These are phyloP conservation scores for Tachysurus fulvidraco DNA, from an alignment of 2,113 vertebrate genomes.

Conservation along the genomic window DNA sequence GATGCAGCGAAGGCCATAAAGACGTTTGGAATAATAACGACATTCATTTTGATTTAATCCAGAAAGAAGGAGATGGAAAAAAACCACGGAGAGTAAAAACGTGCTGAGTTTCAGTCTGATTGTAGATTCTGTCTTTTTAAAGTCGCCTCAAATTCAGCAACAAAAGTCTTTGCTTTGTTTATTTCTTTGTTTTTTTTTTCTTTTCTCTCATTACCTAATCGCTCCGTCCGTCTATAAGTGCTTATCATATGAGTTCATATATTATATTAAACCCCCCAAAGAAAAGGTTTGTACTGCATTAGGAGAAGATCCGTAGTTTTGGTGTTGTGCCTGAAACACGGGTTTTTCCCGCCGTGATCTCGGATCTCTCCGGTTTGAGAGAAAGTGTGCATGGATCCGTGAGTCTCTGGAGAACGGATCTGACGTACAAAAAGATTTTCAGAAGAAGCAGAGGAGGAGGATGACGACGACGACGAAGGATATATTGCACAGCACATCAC, in stretches of 20 bases:
- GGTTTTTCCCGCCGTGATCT: constrained; percentile 39
- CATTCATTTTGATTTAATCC: constrained; percentile 72
- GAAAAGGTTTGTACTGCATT: constrained; percentile 75
- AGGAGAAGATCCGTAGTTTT: constrained; percentile 76
- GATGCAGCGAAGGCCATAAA: constrained; percentile 70
- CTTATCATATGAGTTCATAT: constrained; percentile 49
- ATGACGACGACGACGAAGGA: constrained; percentile 15
- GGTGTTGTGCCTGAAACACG: constrained; percentile 76
- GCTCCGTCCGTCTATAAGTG: constrained; percentile 75
- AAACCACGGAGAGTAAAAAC: constrained; percentile 32
- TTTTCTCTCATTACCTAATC: constrained; percentile 38
- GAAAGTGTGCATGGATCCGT: constrained; percentile 48
- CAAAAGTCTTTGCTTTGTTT: constrained; percentile 50
- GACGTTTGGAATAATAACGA: constrained; percentile 74
- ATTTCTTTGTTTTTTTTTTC: constrained; percentile 45
- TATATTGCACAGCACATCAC: constrained; percentile 75
- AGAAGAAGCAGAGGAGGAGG: constrained; percentile 64
- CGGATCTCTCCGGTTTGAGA: neutral
- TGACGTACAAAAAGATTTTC: constrained; percentile 46
- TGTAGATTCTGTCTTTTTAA: constrained; percentile 65
- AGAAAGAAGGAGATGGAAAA: constrained; percentile 39
- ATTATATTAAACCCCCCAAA: constrained; percentile 68
- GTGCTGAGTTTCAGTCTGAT: constrained; percentile 59
- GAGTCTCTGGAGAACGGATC: constrained; percentile 51
- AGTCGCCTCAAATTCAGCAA: constrained; percentile 56